These are phyloP conservation scores for Drosophila ogumai DNA, from an alignment of 1,140 invertebrate species.

Conservation along the genomic window DNA sequence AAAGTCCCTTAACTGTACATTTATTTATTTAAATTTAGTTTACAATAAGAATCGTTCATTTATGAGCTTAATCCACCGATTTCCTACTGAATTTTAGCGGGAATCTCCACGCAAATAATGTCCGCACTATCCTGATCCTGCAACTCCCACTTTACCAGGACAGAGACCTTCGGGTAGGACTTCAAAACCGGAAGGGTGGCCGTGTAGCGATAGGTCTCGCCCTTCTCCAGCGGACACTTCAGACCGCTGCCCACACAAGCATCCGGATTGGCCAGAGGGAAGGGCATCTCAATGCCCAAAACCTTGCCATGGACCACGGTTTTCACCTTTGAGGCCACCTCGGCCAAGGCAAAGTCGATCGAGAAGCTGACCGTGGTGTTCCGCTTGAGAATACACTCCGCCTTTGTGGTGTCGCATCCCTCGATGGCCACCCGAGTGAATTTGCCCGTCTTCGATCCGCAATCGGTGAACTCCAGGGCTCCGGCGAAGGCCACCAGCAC, in stretches of 20 bases:
- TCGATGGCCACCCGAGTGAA: constrained; percentile 86
- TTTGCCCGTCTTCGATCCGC: constrained; percentile 87
- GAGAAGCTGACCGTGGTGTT: constrained; percentile 87
- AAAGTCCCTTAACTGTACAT: constrained; percentile 2
- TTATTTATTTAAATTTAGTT: constrained; percentile 44
- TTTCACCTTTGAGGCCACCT: constrained; percentile 82
- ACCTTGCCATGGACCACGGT: constrained; percentile 90
- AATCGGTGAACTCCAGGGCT: constrained; percentile 58
- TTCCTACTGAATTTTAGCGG: constrained; percentile 87
- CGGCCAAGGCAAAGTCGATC: constrained; percentile 86
- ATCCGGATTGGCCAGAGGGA: constrained; percentile 88
- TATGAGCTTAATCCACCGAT: background rate
- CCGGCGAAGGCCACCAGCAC: constrained; percentile 45
- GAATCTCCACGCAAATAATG: constrained; percentile 89
- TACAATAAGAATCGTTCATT: constrained; percentile 21
- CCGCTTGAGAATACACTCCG: constrained; percentile 87
- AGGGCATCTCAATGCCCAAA: constrained; percentile 89
- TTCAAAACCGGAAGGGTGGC: constrained; percentile 87
- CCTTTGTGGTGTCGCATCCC: constrained; percentile 86
- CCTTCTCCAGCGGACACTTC: constrained; percentile 88
- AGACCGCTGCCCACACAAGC: constrained; percentile 89
- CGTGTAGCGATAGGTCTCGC: constrained; percentile 87
- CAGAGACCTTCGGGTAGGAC: constrained; percentile 88
- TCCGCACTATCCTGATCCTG: constrained; percentile 87
- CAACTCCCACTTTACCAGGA: constrained; percentile 90